Percentiles rank a stretch among this genome's conserved stretches.
These are phyloP conservation scores for Hylomyscus alleni DNA, from an alignment of 2,797 vertebrate species.

Conservation along the genomic window DNA sequence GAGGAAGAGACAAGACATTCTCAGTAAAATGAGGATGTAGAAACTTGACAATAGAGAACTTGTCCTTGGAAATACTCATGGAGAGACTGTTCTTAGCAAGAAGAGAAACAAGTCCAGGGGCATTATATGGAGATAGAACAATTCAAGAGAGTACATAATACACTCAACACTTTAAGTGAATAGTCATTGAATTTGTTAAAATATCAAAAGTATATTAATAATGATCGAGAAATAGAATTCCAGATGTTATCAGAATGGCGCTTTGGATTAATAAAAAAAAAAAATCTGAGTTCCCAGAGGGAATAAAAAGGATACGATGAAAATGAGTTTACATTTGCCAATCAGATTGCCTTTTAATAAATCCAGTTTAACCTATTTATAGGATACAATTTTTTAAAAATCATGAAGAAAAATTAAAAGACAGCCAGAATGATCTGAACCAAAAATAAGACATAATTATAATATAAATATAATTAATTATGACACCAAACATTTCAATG, in stretches of 20 bases:
- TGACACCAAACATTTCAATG: not conserved
- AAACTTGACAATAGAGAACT: not conserved
- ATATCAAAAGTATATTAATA: not conserved
- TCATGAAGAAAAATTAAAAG: conserved; percentile 7
- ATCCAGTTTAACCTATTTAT: not conserved
- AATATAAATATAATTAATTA: not conserved
- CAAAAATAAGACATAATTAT: conserved; percentile 7
- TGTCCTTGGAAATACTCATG: not conserved
- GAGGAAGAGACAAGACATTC: not conserved
- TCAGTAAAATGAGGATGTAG: not conserved
- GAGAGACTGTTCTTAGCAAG: not conserved
- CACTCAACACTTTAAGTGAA: not conserved
- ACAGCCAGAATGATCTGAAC: not conserved
- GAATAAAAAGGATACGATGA: not conserved
- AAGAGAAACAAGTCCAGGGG: not conserved
- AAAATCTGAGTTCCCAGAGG: not conserved
- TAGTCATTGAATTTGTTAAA: not conserved
- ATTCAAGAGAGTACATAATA: not conserved
- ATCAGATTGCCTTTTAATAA: not conserved
- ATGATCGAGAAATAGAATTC: not conserved
- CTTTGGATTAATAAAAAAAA: conserved; percentile 1
- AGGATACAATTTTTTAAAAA: not conserved
- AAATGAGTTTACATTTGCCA: not conserved
- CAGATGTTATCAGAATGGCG: not conserved
- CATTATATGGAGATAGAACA: not conserved